Evolutionary conservation across 2,797 vertebrate species (phyloP), one percentile per base, ranked within the genome.

Genomic region (Sebastes cheni): DNA sequence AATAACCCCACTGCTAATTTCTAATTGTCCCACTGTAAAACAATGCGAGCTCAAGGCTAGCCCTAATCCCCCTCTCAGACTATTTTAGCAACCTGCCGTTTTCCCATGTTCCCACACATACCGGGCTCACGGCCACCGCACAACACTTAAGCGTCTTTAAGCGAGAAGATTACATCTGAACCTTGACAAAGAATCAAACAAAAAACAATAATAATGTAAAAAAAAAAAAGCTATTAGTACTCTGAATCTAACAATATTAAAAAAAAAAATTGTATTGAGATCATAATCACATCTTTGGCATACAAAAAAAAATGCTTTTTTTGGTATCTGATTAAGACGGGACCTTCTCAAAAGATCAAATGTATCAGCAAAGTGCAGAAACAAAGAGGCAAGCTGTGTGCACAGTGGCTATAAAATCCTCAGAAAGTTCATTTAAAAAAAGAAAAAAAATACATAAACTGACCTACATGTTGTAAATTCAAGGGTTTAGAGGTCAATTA

Each of bases 1-100:
- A 89, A 89, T 82, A 85, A 90, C 73, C 83, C 75, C 80, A 27
- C 60, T 67, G 75, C 79, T 91, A 89, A 94, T 86, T 91, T 77
- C 81, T 80, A 92, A 89, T 86, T 91, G 87, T 80, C 72, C 79
- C 58, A 50, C 58, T 79, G 82, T 81, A 85, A 88, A 75, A 92
- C 87, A 89, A 91, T 82, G 87, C 23, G 36, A 82, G 87, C 88
- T 82, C 75, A 77, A 79, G 79, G 72, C 81, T 55, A 75, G 77
- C 71, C 46, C 75, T 84, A 83, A 89, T 84, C 85, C 78, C 30
- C 58, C 65, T 68, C 74, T 80, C 62, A 81, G 76, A 88, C 87
- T 61, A 67, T 13, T 61, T 62, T 55, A 76, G 80, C 23, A 6
- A 85, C 59, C 68, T 25, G 79, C 80, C 76, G 67, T 84, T 42